A percentile compares a stretch with the other conserved stretches of the same genome.
Evolutionary conservation across 2,113 vertebrate species (phyloP).

Genomic region (Paracanthobrama guichenoti): DNA sequence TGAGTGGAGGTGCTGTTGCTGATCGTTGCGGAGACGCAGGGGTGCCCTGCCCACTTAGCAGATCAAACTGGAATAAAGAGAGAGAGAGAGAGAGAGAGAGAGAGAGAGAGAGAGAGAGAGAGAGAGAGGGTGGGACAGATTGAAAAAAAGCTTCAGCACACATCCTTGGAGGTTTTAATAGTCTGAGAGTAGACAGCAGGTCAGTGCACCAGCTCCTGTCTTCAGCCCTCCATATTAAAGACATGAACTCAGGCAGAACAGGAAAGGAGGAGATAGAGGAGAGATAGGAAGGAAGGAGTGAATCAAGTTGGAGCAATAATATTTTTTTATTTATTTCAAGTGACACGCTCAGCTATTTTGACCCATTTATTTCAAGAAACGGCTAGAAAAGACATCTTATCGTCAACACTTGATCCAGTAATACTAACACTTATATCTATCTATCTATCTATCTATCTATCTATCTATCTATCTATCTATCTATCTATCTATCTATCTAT

Average conservation of each 20-base stretch:
- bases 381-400: too few species aligned
- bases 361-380: background rate
- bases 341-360: background rate
- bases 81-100: constrained; percentile 55
- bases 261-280: constrained; percentile 25
- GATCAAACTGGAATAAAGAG: constrained; percentile 50
- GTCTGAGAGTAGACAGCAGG: constrained; percentile 35
- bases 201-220: constrained; percentile 16
- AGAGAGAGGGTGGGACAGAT: constrained; percentile 47
- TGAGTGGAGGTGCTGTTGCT: constrained; percentile 43
- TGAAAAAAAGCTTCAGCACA: constrained; percentile 66
- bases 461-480: too few species aligned
- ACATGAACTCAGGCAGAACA: constrained; percentile 32
- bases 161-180: constrained; percentile 49
- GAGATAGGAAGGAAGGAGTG: too few species aligned
- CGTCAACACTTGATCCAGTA: too few species aligned
- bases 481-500: too few species aligned
- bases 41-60: constrained; percentile 9
- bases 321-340: background rate
- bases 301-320: background rate
- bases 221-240: constrained; percentile 54
- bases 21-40: constrained; percentile 36
- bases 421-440: too few species aligned
- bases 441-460: too few species aligned
- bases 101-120: constrained; percentile 54